phyloP scores from a whole-genome alignment of 2,113 vertebrate genomes.

The Phaethornis superciliosus region DNA sequence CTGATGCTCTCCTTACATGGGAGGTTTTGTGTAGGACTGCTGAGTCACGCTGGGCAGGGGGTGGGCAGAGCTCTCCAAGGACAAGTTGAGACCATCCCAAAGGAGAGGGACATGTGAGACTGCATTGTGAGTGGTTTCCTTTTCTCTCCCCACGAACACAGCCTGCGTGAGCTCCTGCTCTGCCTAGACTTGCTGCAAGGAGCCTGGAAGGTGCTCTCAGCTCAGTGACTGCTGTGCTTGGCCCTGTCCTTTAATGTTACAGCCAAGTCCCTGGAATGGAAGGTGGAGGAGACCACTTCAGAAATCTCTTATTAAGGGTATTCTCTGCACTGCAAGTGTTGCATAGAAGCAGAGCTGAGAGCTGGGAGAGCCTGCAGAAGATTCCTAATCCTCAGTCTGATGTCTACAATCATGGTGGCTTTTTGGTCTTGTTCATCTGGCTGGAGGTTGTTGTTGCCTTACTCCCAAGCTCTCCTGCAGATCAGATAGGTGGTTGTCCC shows the following conservation, averaged over 20 bases:
- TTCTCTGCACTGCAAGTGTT: neutral
- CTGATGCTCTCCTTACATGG: neutral
- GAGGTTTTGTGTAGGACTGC: fast-evolving
- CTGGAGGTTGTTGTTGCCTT: neutral
- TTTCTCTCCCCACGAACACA: neutral
- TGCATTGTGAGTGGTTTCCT: neutral
- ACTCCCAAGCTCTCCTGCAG: neutral
- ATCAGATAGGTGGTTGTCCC: neutral
- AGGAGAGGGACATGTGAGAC: neutral
- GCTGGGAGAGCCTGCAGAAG: neutral
- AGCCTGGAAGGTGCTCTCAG: neutral
- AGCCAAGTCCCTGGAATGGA: neutral
- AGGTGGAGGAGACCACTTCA: neutral
- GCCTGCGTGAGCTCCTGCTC: neutral
- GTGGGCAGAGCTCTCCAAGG: neutral
- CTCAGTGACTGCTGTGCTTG: neutral
- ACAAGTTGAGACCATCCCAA: neutral
- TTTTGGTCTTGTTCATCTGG: neutral
- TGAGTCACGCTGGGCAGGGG: fast-evolving
- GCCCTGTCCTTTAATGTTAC: neutral
- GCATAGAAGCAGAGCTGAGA: neutral
- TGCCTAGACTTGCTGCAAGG: too few relatives aligned
- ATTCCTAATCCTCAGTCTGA: neutral
- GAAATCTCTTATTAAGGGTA: neutral
- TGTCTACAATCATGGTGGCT: fast-evolving